Evolutionary conservation across 2,113 vertebrate genomes (phyloP).

Genomic region (Lynx canadensis): DNA sequence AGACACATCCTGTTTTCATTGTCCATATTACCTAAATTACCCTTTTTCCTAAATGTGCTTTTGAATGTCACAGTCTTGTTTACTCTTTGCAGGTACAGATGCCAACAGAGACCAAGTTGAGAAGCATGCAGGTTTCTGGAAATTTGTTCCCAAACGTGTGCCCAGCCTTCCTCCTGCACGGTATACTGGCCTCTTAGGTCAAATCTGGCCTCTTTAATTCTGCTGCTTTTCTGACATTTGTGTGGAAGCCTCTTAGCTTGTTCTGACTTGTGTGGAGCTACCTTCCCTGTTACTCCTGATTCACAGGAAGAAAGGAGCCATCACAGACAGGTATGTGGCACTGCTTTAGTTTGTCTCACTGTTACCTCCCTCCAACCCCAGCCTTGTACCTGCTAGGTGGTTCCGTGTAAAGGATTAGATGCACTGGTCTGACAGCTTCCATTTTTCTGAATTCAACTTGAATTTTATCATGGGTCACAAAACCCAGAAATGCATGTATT

Average conservation of each 20-base stretch:
- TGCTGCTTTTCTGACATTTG: not conserved
- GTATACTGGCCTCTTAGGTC: not conserved
- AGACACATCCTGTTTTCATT: not conserved
- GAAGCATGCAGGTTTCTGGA: not conserved
- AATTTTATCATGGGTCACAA: not conserved
- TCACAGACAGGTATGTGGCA: not conserved
- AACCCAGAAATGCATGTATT: not conserved
- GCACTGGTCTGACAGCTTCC: not conserved
- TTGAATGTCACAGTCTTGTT: not conserved
- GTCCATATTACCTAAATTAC: not conserved
- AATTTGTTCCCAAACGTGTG: not conserved
- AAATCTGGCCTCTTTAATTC: not conserved
- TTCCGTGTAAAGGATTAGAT: not conserved
- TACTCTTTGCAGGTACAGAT: not conserved
- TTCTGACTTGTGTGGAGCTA: not conserved
- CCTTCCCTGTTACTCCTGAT: not conserved
- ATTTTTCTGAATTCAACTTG: slow-evolving; percentile 27
- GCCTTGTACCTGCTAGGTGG: not conserved
- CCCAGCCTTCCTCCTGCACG: not conserved
- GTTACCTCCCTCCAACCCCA: fast-evolving
- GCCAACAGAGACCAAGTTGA: not conserved
- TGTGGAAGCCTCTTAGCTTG: not conserved
- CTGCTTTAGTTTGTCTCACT: not conserved
- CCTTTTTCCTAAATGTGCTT: not conserved
- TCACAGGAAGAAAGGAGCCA: not conserved